These are phyloP conservation scores for Bombyx mori DNA, from an alignment of 1,140 invertebrate genomes.

Conservation along the genomic window DNA sequence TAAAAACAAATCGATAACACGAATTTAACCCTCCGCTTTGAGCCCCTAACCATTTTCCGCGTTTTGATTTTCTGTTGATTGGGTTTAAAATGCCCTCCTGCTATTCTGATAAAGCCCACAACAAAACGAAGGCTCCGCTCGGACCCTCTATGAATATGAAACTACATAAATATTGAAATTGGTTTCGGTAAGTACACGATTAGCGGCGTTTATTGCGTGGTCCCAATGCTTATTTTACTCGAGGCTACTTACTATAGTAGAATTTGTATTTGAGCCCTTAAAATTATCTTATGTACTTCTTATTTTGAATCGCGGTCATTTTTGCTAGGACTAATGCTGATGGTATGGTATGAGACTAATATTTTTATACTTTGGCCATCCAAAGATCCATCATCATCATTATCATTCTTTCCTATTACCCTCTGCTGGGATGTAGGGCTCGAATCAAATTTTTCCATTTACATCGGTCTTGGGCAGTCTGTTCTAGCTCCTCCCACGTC, in stretches of 20 bases:
- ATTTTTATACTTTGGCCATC: too few relatives aligned
- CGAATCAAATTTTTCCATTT: too few relatives aligned
- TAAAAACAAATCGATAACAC: constrained; percentile 62
- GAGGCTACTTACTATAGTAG: not conserved
- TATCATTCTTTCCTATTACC: too few relatives aligned
- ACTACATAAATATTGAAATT: constrained; percentile 14
- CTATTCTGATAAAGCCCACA: constrained; percentile 47
- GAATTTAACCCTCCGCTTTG: constrained; percentile 63
- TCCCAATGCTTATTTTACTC: not conserved
- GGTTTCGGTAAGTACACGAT: not conserved
- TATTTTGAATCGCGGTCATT: too few relatives aligned
- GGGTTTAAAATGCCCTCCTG: constrained; percentile 46
- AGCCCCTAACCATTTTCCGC: constrained; percentile 59
- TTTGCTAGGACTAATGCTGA: too few relatives aligned
- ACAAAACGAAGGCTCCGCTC: constrained; percentile 26
- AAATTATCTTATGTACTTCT: not conserved
- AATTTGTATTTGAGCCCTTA: not conserved
- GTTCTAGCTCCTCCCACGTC: too few relatives aligned
- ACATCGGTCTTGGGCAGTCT: too few relatives aligned
- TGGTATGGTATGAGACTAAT: too few relatives aligned
- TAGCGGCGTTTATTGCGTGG: not conserved
- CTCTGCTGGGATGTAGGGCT: too few relatives aligned
- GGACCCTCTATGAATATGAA: constrained; percentile 27
- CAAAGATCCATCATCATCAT: too few relatives aligned
- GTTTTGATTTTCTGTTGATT: constrained; percentile 62